phyloP scores from a whole-genome alignment of 2,797 vertebrate genomes.

The Sparus aurata region DNA sequence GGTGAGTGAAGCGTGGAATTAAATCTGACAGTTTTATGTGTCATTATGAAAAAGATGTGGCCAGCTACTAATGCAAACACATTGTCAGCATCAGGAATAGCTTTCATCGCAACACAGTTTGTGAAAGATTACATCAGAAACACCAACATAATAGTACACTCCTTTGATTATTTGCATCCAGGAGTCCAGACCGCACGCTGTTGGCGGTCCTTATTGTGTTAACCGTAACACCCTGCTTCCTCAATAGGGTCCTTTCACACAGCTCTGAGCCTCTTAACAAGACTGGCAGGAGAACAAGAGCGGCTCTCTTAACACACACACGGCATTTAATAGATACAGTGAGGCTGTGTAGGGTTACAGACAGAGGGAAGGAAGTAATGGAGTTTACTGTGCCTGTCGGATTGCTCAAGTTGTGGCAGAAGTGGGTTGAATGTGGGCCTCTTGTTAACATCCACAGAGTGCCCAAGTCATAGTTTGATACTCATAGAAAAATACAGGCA shows the following conservation, averaged over 20 bases:
- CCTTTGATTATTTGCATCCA: conserved; percentile 58
- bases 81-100: conserved; percentile 13
- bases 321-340: conserved; percentile 53
- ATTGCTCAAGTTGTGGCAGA: conserved; percentile 7
- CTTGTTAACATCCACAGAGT: not conserved
- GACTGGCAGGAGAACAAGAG: conserved; percentile 72
- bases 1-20: conserved; percentile 72
- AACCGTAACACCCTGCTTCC: conserved; percentile 70
- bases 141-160: conserved; percentile 41
- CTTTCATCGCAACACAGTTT: not conserved
- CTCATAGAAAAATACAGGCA: too few species aligned
- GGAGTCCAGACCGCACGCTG: conserved; percentile 58
- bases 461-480: too few species aligned
- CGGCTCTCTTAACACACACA: conserved; percentile 49
- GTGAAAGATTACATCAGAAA: conserved; percentile 21
- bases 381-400: conserved; percentile 15
- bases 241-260: conserved; percentile 73
- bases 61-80: conserved; percentile 17
- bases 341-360: conserved; percentile 35
- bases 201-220: conserved; percentile 61
- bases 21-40: conserved; percentile 36
- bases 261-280: conserved; percentile 68
- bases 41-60: conserved; percentile 18
- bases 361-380: conserved; percentile 16
- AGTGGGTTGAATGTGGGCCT: conserved; percentile 1